Base-by-base conservation (phyloP, 1,140 invertebrate genomes). In the Drosophila pallidifrons region DNA sequence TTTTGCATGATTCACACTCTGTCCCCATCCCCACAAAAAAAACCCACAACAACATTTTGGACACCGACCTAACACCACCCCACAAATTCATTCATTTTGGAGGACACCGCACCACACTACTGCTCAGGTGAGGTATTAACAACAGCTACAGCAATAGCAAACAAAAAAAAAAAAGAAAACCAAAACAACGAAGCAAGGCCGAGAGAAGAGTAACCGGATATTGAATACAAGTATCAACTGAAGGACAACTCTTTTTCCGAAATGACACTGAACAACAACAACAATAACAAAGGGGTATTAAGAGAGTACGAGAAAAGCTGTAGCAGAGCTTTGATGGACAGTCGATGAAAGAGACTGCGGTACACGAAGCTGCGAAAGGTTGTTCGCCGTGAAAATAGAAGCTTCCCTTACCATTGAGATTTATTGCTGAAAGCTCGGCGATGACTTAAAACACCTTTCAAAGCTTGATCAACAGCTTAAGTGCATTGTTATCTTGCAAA, bases 101-200 rank as follows among this genome's bases (percentile, higher is more conserved):
- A 54, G 51, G 51, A 54, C 7, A 54, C 51, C 30, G 51, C 51
- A 54, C 51, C 20, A 25, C 20, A 25, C 20, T 25, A 52, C 35
- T 38, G 35, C n/a, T 54, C 51, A 54, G 51, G 51, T 54, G 51
- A 54, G 30, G 51, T 35, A 54, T 54, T 54, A 32, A 11, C 7
- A 25, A 25, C 20, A 25, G 20, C 20, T 25, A 25, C 20, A 25
- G 20, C 20, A 25, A 25, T 25, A 25, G 20, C 20, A 25, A 5
- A 16, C 15, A 49, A 47, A 7, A 47, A 47, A 10, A 16, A 20
- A 20, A 16, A 16, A 1, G 1, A 16, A 1, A 25, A 25, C 16
- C 1, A 25, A 25, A 25, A 25, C 3, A 25, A 30, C 11, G 49
- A 30, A 38, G 35, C 35, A 38, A 38, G 35, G 35, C 11, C 35